These are phyloP conservation scores for Prochilodus magdalenae DNA, from an alignment of 2,113 vertebrate genomes.

Conservation along the genomic window DNA sequence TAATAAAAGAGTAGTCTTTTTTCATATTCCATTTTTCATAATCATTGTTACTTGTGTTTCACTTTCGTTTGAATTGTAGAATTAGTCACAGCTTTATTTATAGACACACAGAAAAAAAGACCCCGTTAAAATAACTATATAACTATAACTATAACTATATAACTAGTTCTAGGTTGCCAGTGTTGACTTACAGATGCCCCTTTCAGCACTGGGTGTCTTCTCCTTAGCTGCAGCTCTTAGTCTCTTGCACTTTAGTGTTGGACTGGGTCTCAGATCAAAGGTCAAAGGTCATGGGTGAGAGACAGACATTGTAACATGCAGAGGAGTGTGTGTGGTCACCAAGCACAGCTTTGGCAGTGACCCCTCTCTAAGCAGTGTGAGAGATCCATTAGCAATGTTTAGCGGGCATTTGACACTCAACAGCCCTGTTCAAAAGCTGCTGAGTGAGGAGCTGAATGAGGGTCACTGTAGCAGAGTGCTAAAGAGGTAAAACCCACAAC, in stretches of 20 bases:
- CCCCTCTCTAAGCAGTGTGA: neutral
- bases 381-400: constrained; percentile 31
- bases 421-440: neutral
- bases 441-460: neutral
- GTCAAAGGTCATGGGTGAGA: constrained; percentile 11
- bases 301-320: constrained; percentile 5
- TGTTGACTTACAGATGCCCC: too few relatives aligned
- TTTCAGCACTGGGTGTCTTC: neutral
- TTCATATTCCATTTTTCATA: too few relatives aligned
- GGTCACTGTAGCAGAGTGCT: neutral
- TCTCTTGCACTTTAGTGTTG: neutral
- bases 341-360: constrained; percentile 1
- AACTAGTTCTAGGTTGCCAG: too few relatives aligned
- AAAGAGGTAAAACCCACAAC: neutral
- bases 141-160: too few relatives aligned
- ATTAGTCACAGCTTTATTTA: too few relatives aligned
- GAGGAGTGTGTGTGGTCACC: neutral
- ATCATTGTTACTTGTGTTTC: too few relatives aligned
- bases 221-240: neutral
- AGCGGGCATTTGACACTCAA: constrained; percentile 4
- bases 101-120: too few relatives aligned
- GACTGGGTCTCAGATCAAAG: neutral
- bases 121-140: too few relatives aligned
- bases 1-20: too few relatives aligned
- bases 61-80: too few relatives aligned